Evolutionary conservation across 1,140 invertebrate genomes (phyloP).

Genomic region (Nymphalis io): DNA sequence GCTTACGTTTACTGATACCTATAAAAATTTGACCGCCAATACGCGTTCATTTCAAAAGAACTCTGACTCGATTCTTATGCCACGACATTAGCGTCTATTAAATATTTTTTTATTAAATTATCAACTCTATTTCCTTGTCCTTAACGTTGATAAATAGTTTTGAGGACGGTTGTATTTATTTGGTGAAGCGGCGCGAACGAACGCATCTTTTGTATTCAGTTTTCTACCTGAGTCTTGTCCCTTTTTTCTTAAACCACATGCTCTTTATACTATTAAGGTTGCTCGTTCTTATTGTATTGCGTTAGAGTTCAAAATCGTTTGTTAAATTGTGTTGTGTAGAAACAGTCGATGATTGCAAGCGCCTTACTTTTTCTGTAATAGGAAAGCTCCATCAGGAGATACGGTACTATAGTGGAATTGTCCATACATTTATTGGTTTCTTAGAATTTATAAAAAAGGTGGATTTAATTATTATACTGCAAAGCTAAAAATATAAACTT

Average conservation of each 20-base stretch:
- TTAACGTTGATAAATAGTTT: constrained; percentile 29
- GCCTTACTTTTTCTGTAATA: constrained; percentile 42
- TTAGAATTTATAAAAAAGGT: constrained; percentile 16
- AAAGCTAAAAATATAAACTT: neutral
- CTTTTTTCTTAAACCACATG: constrained; percentile 63
- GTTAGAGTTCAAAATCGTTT: constrained; percentile 39
- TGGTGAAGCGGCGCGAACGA: constrained; percentile 43
- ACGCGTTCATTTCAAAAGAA: constrained; percentile 60
- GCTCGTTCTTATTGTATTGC: constrained; percentile 1
- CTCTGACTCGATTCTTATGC: constrained; percentile 44
- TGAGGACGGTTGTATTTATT: constrained; percentile 16
- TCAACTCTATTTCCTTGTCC: constrained; percentile 27
- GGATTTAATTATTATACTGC: neutral
- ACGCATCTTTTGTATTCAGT: constrained; percentile 71
- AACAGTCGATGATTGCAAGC: constrained; percentile 42
- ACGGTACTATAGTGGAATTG: constrained; percentile 25
- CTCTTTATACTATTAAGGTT: constrained; percentile 17
- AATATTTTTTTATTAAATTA: constrained; percentile 33
- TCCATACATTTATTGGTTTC: constrained; percentile 18
- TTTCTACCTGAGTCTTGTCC: constrained; percentile 72
- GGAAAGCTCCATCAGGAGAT: constrained; percentile 40
- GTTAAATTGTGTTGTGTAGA: constrained; percentile 11
- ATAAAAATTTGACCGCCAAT: constrained; percentile 75
- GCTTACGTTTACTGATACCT: constrained; percentile 47
- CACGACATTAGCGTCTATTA: neutral